These are phyloP conservation scores for Bostrychus sinensis DNA, from an alignment of 2,113 vertebrate species.

Conservation along the genomic window DNA sequence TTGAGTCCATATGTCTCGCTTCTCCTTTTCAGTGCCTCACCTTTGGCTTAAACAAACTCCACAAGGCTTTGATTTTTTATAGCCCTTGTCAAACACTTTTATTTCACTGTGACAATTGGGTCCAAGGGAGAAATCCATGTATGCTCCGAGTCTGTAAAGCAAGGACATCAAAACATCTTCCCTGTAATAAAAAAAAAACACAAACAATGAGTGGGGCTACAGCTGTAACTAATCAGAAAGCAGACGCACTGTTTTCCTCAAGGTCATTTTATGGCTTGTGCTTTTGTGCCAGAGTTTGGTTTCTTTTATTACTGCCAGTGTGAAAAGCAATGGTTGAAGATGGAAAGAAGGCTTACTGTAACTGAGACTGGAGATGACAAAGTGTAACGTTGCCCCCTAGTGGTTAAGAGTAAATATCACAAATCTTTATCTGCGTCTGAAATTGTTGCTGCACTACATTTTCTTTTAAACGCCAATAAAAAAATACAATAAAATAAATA, in stretches of 20 bases:
- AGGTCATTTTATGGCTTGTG: conserved; percentile 42
- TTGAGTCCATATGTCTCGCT: no score
- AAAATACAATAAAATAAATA: no score
- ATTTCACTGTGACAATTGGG: conserved; percentile 29
- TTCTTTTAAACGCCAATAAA: no score
- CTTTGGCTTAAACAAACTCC: conserved; percentile 41
- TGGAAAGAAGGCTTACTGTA: conserved; percentile 19
- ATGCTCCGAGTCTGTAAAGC: conserved; percentile 31
- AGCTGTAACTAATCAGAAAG: conserved; percentile 18
- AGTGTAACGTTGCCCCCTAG: conserved; percentile 73
- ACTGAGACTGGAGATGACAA: background rate
- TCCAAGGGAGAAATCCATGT: conserved; percentile 31
- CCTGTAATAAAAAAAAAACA: conserved; percentile 25
- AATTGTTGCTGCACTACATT: no score
- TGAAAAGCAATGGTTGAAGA: conserved; percentile 42
- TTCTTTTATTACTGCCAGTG: conserved; percentile 15
- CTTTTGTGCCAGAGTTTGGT: conserved; percentile 24
- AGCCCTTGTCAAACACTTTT: conserved; percentile 25
- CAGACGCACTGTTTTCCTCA: conserved; percentile 43
- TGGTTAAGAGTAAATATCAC: conserved; percentile 40
- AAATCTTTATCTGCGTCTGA: background rate
- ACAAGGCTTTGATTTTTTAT: conserved; percentile 37
- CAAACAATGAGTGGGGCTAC: conserved; percentile 20
- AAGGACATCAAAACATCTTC: conserved; percentile 41
- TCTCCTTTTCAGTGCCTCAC: conserved; percentile 19